phyloP scores from a whole-genome alignment of 2,113 vertebrate species.

The Notarius quadriscutis region DNA sequence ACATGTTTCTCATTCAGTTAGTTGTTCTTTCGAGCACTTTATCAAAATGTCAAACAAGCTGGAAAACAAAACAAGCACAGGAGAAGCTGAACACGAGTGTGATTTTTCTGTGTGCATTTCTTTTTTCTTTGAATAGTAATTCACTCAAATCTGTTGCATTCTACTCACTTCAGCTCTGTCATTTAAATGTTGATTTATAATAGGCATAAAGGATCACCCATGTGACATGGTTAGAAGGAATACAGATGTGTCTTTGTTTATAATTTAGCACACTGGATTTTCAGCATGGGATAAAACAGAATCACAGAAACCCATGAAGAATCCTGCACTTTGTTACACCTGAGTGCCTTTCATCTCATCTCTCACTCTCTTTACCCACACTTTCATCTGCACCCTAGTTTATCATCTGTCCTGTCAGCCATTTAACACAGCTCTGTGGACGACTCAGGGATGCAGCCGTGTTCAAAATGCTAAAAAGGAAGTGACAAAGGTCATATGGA shows the following conservation, averaged over 20 bases:
- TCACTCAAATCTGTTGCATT: not conserved
- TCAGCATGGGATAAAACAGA: not conserved
- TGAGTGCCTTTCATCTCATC: slow-evolving; percentile 22
- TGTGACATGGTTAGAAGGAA: not conserved
- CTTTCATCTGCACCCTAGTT: slow-evolving; percentile 12
- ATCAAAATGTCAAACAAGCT: slow-evolving; percentile 62
- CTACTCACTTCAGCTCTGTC: not conserved
- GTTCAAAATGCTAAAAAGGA: slow-evolving; percentile 76
- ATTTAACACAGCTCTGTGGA: slow-evolving; percentile 66
- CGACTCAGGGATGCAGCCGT: slow-evolving; percentile 62
- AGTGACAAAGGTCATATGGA: slow-evolving; percentile 77
- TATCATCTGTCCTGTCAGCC: slow-evolving; percentile 42
- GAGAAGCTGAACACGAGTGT: slow-evolving; percentile 28
- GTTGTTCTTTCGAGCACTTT: slow-evolving; percentile 62
- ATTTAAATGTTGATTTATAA: not conserved
- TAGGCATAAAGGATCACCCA: not conserved
- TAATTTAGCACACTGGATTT: not conserved
- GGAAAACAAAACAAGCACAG: slow-evolving; percentile 45
- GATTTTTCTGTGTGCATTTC: slow-evolving; percentile 52
- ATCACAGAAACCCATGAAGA: not conserved
- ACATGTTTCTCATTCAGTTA: slow-evolving; percentile 45
- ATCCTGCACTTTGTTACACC: slow-evolving; percentile 24
- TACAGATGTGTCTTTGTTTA: not conserved
- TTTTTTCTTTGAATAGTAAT: slow-evolving; percentile 32
- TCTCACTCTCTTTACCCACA: slow-evolving; percentile 36